These are phyloP conservation scores for Nematopogon swammerdamellus DNA, from an alignment of 2,888 invertebrate species.

Conservation along the genomic window DNA sequence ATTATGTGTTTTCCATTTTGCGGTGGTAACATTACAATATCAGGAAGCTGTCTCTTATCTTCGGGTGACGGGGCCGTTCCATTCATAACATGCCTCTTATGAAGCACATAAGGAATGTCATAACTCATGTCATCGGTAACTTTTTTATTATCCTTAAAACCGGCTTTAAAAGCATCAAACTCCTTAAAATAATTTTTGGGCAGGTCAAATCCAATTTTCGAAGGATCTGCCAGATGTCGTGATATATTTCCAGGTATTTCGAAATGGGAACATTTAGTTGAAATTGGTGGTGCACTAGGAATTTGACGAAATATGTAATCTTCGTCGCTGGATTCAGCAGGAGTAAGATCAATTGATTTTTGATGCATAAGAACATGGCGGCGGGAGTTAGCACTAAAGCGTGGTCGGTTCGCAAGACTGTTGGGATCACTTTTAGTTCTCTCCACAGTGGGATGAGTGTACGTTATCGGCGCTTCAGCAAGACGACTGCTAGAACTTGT, in stretches of 20 bases:
- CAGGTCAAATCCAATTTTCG: slow-evolving; percentile 66
- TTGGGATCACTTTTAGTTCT: slow-evolving; percentile 87
- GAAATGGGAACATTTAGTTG: slow-evolving; percentile 70
- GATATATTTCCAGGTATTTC: slow-evolving; percentile 54
- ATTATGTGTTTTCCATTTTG: slow-evolving; percentile 45
- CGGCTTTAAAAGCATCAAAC: slow-evolving; percentile 57
- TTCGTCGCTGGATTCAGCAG: slow-evolving; percentile 82
- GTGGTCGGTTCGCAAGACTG: slow-evolving; percentile 68
- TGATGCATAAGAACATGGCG: slow-evolving; percentile 80
- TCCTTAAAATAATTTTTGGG: slow-evolving; percentile 72
- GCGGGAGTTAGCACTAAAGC: slow-evolving; percentile 70
- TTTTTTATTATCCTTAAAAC: slow-evolving; percentile 49
- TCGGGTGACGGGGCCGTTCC: slow-evolving; percentile 69
- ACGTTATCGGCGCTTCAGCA: slow-evolving; percentile 50
- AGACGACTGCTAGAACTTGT: slow-evolving; percentile 52
- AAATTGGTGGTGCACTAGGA: slow-evolving; percentile 68
- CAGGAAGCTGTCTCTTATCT: slow-evolving; percentile 38
- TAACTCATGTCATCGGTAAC: slow-evolving; percentile 47
- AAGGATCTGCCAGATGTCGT: slow-evolving; percentile 41
- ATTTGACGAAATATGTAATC: slow-evolving; percentile 76
- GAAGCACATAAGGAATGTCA: slow-evolving; percentile 81
- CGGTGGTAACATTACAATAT: slow-evolving; percentile 43
- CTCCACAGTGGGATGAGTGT: slow-evolving; percentile 71
- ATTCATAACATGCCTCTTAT: slow-evolving; percentile 83
- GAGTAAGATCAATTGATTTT: slow-evolving; percentile 80